These are phyloP conservation scores for Caenorhabditis inopinata DNA, from an alignment of 1,140 invertebrate genomes.

Conservation along the genomic window DNA sequence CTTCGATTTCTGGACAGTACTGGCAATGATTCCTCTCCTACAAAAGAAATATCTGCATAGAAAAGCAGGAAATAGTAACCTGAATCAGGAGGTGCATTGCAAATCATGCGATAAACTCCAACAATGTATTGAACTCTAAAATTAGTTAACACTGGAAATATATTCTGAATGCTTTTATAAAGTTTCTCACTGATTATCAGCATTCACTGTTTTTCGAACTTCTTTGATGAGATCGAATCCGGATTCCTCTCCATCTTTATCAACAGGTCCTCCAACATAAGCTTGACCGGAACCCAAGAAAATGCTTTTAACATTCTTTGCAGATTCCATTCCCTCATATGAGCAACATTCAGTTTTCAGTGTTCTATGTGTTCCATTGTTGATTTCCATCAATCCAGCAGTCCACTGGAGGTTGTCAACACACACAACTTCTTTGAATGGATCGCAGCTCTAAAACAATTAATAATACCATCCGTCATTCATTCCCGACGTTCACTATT, in stretches of 20 bases:
- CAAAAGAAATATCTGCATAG: neutral
- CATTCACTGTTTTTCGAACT: conserved; percentile 31
- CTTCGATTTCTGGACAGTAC: conserved; percentile 1
- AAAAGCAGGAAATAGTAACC: neutral
- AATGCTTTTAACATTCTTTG: conserved; percentile 26
- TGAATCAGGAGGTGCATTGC: neutral
- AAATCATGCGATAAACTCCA: conserved; percentile 20
- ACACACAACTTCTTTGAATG: conserved; percentile 34
- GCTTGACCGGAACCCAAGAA: conserved; percentile 13
- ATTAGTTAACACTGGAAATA: too few species aligned
- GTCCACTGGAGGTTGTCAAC: conserved; percentile 22
- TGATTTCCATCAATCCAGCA: conserved; percentile 30
- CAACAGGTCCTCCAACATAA: conserved; percentile 5
- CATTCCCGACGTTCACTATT: neutral
- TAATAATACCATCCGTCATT: neutral
- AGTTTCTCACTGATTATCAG: conserved; percentile 1
- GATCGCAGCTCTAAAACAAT: conserved; percentile 18
- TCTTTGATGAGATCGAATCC: conserved; percentile 39
- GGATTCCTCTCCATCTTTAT: neutral
- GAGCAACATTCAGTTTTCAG: conserved; percentile 39
- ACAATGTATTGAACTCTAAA: conserved; percentile 41
- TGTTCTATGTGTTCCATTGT: conserved; percentile 40
- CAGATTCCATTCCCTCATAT: neutral
- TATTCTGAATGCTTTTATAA: too few species aligned
- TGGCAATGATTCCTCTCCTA: neutral